Evolutionary conservation across 2,888 invertebrate genomes (phyloP), one percentile per base, ranked within the genome.

Genomic region (Athripsodes cinereus): DNA sequence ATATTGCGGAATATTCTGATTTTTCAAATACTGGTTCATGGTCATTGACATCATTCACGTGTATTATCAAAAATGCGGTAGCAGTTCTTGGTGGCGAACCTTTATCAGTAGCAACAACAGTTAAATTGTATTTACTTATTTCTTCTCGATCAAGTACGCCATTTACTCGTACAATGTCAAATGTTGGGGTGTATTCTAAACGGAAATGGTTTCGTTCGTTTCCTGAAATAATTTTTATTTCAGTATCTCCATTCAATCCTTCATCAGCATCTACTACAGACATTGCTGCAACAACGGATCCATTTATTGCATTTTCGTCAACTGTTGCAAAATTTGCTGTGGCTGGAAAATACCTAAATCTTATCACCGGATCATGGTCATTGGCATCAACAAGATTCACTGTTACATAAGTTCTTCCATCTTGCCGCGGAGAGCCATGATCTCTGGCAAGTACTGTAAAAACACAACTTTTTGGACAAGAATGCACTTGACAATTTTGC

Each of bases 11-110:
- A 73, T 96, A 96, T 71, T 92, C 92, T 16, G 89, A 90, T 74
- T 94, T 92, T 69, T 92, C 91, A 73, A 97, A 97, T 8, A 92
- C 92, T 10, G 96, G 97, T 71, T 93, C 92, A 72, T 96, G 94
- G 71, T 96, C 96, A 74, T 96, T 97, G 8, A 96, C 92, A 73
- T 96, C 96, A 73, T 96, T 96, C 5, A 97, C 96, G 69, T 91
- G 88, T 68, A 97, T 95, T 52, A 96, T 90, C 65, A 97, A 81
- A 75, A 91, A 90, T 22, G 93, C 88, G 0, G 90, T 90, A 22
- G 95, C 87, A 2, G 90, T 91, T 59, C 95, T 81, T 2, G 90
- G 86, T 40, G 97, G 97, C 34, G 84, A 83, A 2, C 97, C 97
- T 70, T 87, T 87, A 72, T 97, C 97, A 18, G 86, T 89, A 8